Base-by-base conservation (phyloP, 2,888 invertebrate species). In the Caenorhabditis doughertyi region DNA sequence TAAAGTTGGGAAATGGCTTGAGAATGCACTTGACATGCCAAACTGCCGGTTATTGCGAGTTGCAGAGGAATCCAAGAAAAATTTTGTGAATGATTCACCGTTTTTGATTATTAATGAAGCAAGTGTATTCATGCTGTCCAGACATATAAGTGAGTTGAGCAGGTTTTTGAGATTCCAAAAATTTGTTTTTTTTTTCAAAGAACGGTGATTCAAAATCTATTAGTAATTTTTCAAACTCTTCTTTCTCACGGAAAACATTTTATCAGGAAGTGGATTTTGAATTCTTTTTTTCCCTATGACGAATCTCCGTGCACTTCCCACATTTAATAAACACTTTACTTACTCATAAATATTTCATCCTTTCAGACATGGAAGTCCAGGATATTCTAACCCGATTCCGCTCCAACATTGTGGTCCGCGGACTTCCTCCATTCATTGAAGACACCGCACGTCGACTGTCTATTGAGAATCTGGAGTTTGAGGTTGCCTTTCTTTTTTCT, bases 371-470 rank as follows among this genome's bases (percentile, higher is more conserved):
- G 92, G 93, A 80, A 86, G 95, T 51, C 11, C 79, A 85, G 25
- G 88, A 88, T 9, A 84, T 89, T 18, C 74, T 89, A 9, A 94
- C 94, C 81, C 94, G 98, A 87, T 98, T 98, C 92, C 94, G 98
- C 90, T 95, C 95, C n/a, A 98, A 98, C 93, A 94, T 98, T 47
- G 94, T 97, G 1, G 93, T 97, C 16, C 56, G 83, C 84, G 95
- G 95, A 70, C 92, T 94, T 1, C 83, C 87, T 23, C 94, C 96
- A n/a, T 95, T 97, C 90, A 94, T 94, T 32, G 98, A 98, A 93
- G 95, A 95, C 65, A 92, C 93, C 0, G 96, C 96, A 94, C 92
- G 93, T 21, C 91, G 92, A 76, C 90, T 96, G 76, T 91, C 92
- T 62, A 95, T 97, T 88, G 95, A 95, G 56, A 93, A 84, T 29